Evolutionary conservation across 2,113 vertebrate species (phyloP).

Genomic region (Rhabdomys dilectus): DNA sequence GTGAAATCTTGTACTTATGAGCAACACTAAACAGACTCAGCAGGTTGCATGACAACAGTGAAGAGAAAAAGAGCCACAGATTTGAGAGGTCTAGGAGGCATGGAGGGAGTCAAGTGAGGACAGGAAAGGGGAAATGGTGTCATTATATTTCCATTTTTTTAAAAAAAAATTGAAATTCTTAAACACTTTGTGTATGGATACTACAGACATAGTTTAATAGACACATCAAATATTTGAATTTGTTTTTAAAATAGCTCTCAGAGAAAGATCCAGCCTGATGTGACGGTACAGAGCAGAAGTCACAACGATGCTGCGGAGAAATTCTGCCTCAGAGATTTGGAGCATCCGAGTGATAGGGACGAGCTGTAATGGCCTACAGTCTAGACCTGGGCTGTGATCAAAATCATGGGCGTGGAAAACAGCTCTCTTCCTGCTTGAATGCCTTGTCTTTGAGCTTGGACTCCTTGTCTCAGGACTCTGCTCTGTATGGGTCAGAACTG

Average conservation of each 20-base stretch:
- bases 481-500: slow-evolving; percentile 76
- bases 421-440: background rate
- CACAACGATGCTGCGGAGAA: background rate
- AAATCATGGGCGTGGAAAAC: background rate
- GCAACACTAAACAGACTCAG: background rate
- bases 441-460: background rate
- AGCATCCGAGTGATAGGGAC: background rate
- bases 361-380: background rate
- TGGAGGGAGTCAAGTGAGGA: background rate
- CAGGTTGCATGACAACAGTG: background rate
- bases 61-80: background rate
- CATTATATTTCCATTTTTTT: background rate
- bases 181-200: background rate
- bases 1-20: background rate
- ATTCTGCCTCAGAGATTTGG: background rate
- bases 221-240: background rate
- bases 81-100: background rate
- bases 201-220: background rate
- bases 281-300: background rate
- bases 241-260: background rate
- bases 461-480: background rate
- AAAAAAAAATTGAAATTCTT: background rate
- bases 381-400: background rate
- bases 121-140: background rate
- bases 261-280: background rate